Evolutionary conservation across 35 echinoderm and acorn worm species (phyloP).

Genomic region (Chiridota heheva): DNA sequence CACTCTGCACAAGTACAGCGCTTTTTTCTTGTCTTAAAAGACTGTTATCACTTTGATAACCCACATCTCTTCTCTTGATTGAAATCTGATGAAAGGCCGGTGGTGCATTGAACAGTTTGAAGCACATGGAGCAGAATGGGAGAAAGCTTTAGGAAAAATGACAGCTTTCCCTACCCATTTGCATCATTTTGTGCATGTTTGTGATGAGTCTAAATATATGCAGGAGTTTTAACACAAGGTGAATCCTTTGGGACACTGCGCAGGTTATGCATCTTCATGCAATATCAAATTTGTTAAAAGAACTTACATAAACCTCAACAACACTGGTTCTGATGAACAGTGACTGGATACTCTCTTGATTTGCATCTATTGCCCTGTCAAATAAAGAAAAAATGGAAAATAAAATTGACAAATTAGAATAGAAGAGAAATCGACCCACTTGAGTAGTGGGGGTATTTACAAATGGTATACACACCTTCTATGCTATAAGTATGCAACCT

Average conservation of each 20-base stretch:
- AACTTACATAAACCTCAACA: slow-evolving; percentile 75
- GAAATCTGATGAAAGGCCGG: no score
- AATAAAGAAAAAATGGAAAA: slow-evolving; percentile 5
- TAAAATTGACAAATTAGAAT: neutral
- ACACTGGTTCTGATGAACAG: slow-evolving; percentile 52
- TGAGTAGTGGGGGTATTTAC: neutral
- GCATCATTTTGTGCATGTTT: neutral
- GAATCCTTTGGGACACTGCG: neutral
- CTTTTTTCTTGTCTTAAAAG: no score
- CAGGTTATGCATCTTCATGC: neutral
- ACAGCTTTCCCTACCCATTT: neutral
- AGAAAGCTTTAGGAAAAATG: no score
- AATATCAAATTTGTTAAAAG: neutral
- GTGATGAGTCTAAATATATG: neutral
- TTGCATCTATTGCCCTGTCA: slow-evolving; percentile 62
- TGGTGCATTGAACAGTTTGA: no score
- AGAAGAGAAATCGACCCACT: neutral
- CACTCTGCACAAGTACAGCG: no score
- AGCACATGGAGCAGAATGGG: no score
- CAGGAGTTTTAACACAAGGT: neutral
- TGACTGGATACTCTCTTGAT: slow-evolving; percentile 40
- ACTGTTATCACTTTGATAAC: no score
- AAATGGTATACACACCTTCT: neutral
- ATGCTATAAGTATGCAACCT: neutral
- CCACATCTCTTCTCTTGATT: no score